Evolutionary conservation across 2,888 invertebrate genomes (phyloP), one percentile per base, ranked within the genome.

Genomic region (Caenorhabditis plicata): DNA sequence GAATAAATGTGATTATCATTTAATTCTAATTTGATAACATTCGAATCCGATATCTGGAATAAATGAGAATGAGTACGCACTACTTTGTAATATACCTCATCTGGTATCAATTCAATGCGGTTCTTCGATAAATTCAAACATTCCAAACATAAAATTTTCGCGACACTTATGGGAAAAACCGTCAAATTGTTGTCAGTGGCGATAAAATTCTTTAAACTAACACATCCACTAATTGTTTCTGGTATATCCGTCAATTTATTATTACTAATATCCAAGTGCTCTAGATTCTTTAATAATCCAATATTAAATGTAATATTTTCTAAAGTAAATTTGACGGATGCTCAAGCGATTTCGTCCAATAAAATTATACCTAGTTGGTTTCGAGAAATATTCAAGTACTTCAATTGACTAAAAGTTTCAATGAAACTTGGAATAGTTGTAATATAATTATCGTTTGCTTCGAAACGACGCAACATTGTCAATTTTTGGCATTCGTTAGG

Each of bases 361-460:
- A 17, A 44, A 27, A 23, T 15, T 20, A 41, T 19, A 67, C 66
- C 64, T 19, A 64, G 25, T 22, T 39, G 39, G 40, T 87, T 87
- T 48, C 82, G 81, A 54, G 82, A 83, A 5, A 87, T 63, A 47
- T 82, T 81, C 13, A 87, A 71, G 53, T 82, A 83, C 71, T 86
- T 86, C 41, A 87, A 72, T 47, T 82, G 77, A 9, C 71, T 70
- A 72, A 76, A 77, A 3, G 56, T 35, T 29, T 84, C 84, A 57
- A 87, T 84, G 49, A 81, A 81, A 9, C 81, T 65, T 1, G 87
- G 87, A 13, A 87, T 64, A 4, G 65, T 54, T 9, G 86, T 82
- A 73, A 98, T 87, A 81, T 89, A 90, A 84, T 98, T 98, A 70
- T 90, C 88, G 0, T 94, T 93, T 47, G 98, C 82, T 82, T 98